phyloP scores from a whole-genome alignment of 2,888 invertebrate genomes.

The Cyaniris semiargus region DNA sequence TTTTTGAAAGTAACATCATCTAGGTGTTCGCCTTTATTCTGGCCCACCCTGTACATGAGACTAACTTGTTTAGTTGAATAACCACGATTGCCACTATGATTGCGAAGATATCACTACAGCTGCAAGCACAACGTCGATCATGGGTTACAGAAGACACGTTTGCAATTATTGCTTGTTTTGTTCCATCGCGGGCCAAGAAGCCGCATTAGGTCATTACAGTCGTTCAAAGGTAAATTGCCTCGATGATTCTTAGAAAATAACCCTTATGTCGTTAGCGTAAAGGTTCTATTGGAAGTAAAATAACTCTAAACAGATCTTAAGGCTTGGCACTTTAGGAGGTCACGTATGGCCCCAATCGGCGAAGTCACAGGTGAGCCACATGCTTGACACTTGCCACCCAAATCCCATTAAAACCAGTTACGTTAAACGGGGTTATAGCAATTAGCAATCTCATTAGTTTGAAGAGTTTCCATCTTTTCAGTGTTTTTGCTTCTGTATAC shows the following conservation, averaged over 20 bases:
- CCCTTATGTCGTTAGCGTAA: neutral
- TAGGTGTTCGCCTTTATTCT: too few species aligned
- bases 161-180: too few species aligned
- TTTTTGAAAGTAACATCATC: too few species aligned
- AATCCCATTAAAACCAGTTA: neutral
- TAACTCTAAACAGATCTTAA: neutral
- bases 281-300: neutral
- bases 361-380: neutral
- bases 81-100: too few species aligned
- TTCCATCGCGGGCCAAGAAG: too few species aligned
- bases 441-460: neutral
- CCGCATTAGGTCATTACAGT: too few species aligned
- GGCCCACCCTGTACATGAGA: too few species aligned
- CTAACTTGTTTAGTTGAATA: too few species aligned
- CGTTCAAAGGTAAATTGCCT: too few species aligned
- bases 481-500: neutral
- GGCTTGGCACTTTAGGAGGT: neutral
- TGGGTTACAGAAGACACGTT: too few species aligned
- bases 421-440: neutral
- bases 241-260: neutral
- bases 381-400: neutral
- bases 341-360: constrained; percentile 2
- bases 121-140: too few species aligned
- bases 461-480: neutral
- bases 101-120: too few species aligned